Percentiles rank a stretch among this genome's conserved stretches.
Conservation (phyloP, 2,888 invertebrate genomes). For the Ceratothoa steindachneri region DNA sequence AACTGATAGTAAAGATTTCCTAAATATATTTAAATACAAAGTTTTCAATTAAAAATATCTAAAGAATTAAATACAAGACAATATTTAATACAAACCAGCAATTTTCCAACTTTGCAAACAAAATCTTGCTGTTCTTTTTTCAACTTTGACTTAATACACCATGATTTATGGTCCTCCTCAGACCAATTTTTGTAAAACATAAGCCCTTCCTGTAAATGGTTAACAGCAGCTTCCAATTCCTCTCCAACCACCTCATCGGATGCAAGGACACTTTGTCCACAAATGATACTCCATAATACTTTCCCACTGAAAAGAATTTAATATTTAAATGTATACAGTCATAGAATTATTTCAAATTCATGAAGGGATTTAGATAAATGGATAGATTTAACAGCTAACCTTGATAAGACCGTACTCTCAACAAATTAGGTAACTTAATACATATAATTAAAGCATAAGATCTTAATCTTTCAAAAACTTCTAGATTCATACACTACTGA, state of each 20-base stretch:
- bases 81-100: constrained; percentile 28
- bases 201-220: constrained; percentile 32
- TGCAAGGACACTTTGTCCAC: constrained; percentile 38
- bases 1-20: background rate
- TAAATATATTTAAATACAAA: too few species aligned
- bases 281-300: constrained; percentile 44
- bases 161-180: constrained; percentile 25
- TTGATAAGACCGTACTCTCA: too few species aligned
- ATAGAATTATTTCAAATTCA: too few species aligned
- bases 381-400: too few species aligned
- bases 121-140: constrained; percentile 31
- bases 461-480: too few species aligned
- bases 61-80: too few species aligned
- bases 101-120: constrained; percentile 31
- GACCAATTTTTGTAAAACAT: constrained; percentile 20
- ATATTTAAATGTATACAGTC: background rate
- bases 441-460: too few species aligned
- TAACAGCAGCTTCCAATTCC: constrained; percentile 35
- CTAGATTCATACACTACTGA: too few species aligned
- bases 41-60: too few species aligned
- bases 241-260: constrained; percentile 46
- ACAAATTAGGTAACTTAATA: too few species aligned
- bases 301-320: constrained; percentile 41
- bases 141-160: constrained; percentile 21
- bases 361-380: too few species aligned